phyloP scores from a whole-genome alignment of 2,797 vertebrate genomes.

The Pampus argenteus region DNA sequence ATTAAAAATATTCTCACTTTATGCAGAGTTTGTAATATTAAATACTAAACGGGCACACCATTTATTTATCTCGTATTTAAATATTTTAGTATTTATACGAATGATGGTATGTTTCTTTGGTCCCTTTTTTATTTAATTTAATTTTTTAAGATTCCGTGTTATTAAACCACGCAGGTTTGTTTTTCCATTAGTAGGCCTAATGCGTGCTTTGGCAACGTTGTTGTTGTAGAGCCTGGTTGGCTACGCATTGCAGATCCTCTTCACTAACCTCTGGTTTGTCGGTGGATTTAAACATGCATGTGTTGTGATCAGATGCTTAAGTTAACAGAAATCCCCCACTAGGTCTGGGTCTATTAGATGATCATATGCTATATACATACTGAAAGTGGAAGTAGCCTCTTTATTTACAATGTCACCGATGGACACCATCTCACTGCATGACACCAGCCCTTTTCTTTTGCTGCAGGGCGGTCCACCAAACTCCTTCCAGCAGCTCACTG shows the following conservation, averaged over 20 bases:
- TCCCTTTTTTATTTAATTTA: too few species aligned
- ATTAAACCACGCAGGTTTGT: constrained; percentile 17
- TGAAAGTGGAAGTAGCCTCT: constrained; percentile 58
- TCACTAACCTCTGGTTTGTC: constrained; percentile 59
- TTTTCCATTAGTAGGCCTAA: constrained; percentile 27
- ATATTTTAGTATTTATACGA: neutral
- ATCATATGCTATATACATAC: constrained; percentile 14
- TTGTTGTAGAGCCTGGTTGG: constrained; percentile 50
- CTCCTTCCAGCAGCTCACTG: constrained; percentile 41
- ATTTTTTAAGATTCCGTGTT: neutral
- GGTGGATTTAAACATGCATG: constrained; percentile 69
- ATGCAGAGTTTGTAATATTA: constrained; percentile 12
- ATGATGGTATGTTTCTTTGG: neutral
- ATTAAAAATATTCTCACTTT: constrained; percentile 1
- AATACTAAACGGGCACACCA: constrained; percentile 14
- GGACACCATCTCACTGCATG: constrained; percentile 31
- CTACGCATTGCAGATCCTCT: constrained; percentile 85
- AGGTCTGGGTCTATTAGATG: constrained; percentile 25
- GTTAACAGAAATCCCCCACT: neutral
- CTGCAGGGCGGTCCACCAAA: constrained; percentile 73
- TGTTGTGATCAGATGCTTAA: constrained; percentile 51
- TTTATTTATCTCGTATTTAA: constrained; percentile 1
- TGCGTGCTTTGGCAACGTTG: constrained; percentile 48
- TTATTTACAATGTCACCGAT: constrained; percentile 53
- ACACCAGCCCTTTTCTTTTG: constrained; percentile 59